These are phyloP conservation scores for Lacanobia wlatinum DNA, from an alignment of 2,888 invertebrate species.

Conservation along the genomic window DNA sequence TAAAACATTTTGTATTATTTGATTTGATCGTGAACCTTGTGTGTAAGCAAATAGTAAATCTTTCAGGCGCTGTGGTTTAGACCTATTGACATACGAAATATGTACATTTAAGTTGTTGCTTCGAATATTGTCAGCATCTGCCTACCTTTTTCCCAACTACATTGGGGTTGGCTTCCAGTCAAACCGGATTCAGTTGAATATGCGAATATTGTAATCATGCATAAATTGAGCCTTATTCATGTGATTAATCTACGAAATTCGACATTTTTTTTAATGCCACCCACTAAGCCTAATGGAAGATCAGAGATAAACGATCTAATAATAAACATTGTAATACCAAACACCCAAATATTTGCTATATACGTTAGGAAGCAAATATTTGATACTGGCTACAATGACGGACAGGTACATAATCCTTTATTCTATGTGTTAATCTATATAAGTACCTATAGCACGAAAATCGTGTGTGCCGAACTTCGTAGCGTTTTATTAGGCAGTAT, in stretches of 20 bases:
- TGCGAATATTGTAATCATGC: too few species aligned
- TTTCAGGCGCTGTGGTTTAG: neutral
- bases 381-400: constrained; percentile 16
- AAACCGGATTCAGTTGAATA: too few species aligned
- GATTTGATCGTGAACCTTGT: neutral
- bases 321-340: constrained; percentile 24
- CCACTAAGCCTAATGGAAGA: neutral
- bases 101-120: too few species aligned
- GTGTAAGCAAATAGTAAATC: neutral
- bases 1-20: too few species aligned
- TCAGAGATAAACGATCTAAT: constrained; percentile 14
- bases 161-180: too few species aligned
- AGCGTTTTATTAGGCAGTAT: neutral
- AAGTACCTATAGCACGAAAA: constrained; percentile 1
- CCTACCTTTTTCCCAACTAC: too few species aligned
- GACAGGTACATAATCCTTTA: constrained; percentile 14
- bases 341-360: constrained; percentile 29
- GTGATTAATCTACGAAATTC: neutral
- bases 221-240: neutral
- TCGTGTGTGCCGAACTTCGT: neutral
- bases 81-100: too few species aligned
- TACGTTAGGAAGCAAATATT: constrained; percentile 41
- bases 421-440: constrained; percentile 32
- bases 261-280: neutral
- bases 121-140: too few species aligned